Evolutionary conservation across 2,797 vertebrate species (phyloP).

Genomic region (Phaenicophaeus curvirostris): DNA sequence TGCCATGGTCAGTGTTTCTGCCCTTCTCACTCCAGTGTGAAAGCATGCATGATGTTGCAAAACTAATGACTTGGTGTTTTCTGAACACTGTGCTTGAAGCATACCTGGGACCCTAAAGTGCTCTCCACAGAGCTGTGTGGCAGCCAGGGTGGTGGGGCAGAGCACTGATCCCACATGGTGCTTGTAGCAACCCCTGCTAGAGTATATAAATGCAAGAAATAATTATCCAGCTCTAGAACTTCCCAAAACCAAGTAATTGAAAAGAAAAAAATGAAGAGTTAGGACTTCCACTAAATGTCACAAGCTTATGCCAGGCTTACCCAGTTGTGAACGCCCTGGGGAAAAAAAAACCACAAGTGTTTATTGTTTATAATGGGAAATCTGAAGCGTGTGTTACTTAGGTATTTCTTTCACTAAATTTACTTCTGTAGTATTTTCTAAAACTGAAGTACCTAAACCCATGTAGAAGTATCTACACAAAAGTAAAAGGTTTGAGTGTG

Average conservation of each 20-base stretch:
- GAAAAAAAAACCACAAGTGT: neutral
- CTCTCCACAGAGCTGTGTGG: neutral
- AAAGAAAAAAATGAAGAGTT: neutral
- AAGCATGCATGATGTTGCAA: neutral
- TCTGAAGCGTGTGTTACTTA: neutral
- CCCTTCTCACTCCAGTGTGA: neutral
- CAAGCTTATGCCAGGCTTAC: neutral
- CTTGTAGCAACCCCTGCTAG: neutral
- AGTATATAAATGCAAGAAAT: neutral
- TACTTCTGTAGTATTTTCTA: neutral
- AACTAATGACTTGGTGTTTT: neutral
- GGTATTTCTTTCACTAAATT: neutral
- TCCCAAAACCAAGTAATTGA: neutral
- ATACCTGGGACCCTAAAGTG: rapidly evolving
- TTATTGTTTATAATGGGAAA: neutral
- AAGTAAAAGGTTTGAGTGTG: neutral
- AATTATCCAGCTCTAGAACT: neutral
- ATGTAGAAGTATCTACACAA: neutral
- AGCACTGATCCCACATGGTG: rapidly evolving
- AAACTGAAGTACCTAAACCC: neutral
- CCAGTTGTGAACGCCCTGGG: neutral
- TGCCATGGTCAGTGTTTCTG: neutral
- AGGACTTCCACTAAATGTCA: neutral
- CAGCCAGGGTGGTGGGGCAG: neutral
- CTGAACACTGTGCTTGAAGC: neutral